A percentile compares a stretch with the other conserved stretches of the same genome.
Evolutionary conservation across 2,113 vertebrate species (phyloP).

Genomic region (Mus spicilegus): DNA sequence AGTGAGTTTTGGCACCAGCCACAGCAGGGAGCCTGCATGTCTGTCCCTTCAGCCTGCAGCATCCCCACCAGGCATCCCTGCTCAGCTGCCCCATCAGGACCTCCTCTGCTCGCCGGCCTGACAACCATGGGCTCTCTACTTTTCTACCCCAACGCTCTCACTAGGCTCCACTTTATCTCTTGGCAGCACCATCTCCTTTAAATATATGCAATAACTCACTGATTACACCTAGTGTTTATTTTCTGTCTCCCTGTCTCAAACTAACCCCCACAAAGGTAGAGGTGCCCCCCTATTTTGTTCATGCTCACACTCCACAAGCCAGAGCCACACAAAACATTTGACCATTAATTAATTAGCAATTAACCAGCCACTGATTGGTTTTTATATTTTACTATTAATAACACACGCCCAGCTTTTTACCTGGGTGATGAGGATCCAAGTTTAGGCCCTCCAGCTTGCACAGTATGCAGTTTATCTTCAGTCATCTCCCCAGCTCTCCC

Average conservation of each 20-base stretch:
- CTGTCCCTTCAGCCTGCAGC: neutral
- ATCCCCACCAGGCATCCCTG: neutral
- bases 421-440: neutral
- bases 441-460: neutral
- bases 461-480: neutral
- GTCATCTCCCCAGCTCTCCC: neutral
- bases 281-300: neutral
- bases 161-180: neutral
- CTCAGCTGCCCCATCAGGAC: neutral
- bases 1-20: neutral
- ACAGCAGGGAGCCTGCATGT: neutral
- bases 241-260: neutral
- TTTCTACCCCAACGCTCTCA: neutral
- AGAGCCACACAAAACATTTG: neutral
- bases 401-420: neutral
- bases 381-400: neutral
- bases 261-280: neutral
- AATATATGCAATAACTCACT: neutral
- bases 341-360: neutral
- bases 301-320: neutral
- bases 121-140: neutral
- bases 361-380: neutral
- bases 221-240: neutral
- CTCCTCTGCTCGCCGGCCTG: neutral
- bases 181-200: neutral